Evolutionary conservation across 2,113 vertebrate species (phyloP).

Genomic region (Columba livia): DNA sequence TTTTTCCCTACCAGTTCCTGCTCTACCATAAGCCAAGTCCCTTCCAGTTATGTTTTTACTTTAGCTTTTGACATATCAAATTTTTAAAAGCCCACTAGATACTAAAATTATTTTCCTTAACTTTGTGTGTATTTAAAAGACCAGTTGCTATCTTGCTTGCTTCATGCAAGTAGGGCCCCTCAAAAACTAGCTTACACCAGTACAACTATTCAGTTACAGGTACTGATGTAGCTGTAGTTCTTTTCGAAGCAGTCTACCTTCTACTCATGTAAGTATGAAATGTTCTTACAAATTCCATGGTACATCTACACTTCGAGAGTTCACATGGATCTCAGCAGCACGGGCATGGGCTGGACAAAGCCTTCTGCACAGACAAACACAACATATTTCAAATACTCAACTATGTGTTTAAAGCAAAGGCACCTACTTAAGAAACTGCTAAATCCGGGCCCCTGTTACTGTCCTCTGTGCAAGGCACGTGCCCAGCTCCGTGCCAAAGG

Average conservation of each 20-base stretch:
- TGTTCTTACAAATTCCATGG: fast-evolving
- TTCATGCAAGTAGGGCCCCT: neutral
- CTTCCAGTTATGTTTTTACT: neutral
- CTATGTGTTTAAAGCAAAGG: neutral
- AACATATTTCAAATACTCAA: neutral
- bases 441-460: neutral
- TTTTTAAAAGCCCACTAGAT: neutral
- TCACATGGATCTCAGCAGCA: neutral
- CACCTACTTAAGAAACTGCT: neutral
- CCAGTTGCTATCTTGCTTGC: neutral
- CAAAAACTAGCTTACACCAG: neutral
- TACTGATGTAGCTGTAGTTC: neutral
- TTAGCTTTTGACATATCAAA: neutral
- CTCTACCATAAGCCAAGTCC: neutral
- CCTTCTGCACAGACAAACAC: neutral
- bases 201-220: neutral
- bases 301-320: neutral
- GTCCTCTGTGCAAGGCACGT: neutral
- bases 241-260: neutral
- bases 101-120: neutral
- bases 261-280: neutral
- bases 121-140: neutral
- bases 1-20: neutral
- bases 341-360: neutral
- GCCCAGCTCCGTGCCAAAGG: neutral